A percentile compares a stretch with the other conserved stretches of the same genome.
Evolutionary conservation across 2,797 vertebrate species (phyloP).

Genomic region (Poecilia velifera): DNA sequence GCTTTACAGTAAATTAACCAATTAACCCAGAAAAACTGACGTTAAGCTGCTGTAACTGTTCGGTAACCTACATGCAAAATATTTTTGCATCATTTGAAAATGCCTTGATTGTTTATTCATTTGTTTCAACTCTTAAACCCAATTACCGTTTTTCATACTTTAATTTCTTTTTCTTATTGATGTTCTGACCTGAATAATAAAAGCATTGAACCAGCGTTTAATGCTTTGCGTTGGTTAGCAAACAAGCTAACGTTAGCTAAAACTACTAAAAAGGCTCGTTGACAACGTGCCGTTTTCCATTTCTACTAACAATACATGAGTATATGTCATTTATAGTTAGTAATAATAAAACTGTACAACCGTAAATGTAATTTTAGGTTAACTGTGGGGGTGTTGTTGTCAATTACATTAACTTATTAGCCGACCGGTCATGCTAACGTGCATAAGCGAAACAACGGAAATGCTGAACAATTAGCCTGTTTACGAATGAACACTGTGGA

Average conservation of each 20-base stretch:
- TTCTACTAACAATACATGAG: fast-evolving
- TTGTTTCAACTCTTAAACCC: neutral
- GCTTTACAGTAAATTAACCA: neutral
- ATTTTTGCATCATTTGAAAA: neutral
- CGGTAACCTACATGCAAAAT: neutral
- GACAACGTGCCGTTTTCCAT: neutral
- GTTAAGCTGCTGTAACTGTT: neutral
- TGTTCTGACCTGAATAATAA: neutral
- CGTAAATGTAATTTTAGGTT: no score
- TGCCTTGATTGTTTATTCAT: neutral
- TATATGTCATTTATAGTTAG: no score
- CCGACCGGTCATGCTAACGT: slow-evolving; percentile 14
- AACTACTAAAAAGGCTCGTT: neutral
- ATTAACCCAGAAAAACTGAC: neutral
- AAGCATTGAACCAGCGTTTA: neutral
- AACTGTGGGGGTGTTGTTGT: neutral
- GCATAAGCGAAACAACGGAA: slow-evolving; percentile 3
- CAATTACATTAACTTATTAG: neutral
- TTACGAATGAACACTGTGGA: no score
- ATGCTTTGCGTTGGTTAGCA: neutral
- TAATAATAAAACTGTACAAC: neutral
- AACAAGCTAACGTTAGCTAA: slow-evolving; percentile 20
- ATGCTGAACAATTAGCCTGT: slow-evolving; percentile 27
- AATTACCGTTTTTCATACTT: neutral
- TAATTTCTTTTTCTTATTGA: fast-evolving